These are phyloP conservation scores for Nomada hirtipes DNA, from an alignment of 2,888 invertebrate species.

Conservation along the genomic window DNA sequence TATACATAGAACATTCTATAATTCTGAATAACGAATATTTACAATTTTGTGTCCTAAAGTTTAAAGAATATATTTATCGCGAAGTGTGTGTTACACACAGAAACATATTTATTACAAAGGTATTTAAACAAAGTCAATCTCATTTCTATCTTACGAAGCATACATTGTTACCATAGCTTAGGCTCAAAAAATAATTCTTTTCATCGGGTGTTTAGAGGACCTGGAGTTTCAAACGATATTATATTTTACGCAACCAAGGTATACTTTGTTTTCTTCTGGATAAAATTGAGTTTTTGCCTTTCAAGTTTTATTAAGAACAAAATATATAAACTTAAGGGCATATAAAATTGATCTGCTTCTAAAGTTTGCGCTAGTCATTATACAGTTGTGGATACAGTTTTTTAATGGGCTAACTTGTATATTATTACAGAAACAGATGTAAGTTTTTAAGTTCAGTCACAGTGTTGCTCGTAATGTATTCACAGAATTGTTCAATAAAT, in stretches of 20 bases:
- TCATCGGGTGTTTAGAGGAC: not conserved
- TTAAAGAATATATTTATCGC: not conserved
- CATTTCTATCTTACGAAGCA: slow-evolving; percentile 14
- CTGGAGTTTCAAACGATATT: slow-evolving; percentile 10
- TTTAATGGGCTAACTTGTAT: slow-evolving; percentile 16
- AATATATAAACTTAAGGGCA: not conserved
- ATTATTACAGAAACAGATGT: slow-evolving; percentile 29
- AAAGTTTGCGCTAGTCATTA: not conserved
- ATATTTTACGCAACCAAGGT: slow-evolving; percentile 19
- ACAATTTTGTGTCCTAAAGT: not conserved
- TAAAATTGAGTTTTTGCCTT: not conserved
- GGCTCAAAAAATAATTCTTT: not conserved
- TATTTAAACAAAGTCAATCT: not conserved
- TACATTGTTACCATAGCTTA: not conserved
- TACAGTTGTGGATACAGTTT: not conserved
- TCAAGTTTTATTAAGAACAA: not conserved
- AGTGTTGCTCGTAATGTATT: slow-evolving; percentile 53
- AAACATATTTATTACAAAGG: not conserved
- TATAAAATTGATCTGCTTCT: slow-evolving; percentile 7
- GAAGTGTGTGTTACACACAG: not conserved
- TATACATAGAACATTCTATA: slow-evolving; percentile 2
- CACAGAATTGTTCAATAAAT: slow-evolving; percentile 65
- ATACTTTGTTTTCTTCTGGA: not conserved
- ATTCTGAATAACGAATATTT: not conserved
- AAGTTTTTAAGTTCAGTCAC: slow-evolving; percentile 31